A percentile compares a stretch with the other conserved stretches of the same genome.
phyloP scores from a whole-genome alignment of 2,113 vertebrate species.

The Sula dactylatra region DNA sequence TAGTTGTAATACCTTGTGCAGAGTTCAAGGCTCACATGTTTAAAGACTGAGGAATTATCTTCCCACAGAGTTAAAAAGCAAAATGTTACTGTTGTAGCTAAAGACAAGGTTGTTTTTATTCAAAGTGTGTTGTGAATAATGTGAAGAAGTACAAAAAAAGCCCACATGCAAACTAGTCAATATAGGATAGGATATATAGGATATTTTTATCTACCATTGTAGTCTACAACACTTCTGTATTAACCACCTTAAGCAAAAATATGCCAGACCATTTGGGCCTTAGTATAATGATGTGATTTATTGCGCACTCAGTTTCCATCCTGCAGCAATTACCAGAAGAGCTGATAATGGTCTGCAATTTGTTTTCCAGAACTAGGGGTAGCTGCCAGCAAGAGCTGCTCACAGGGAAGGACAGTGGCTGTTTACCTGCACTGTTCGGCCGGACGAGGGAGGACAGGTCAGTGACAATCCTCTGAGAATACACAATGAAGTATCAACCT shows the following conservation, averaged over 20 bases:
- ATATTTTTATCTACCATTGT: neutral
- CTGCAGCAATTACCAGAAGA: constrained; percentile 58
- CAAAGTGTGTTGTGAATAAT: neutral
- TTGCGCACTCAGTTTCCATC: neutral
- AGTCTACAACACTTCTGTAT: neutral
- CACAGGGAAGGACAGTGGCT: neutral
- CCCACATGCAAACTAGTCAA: neutral
- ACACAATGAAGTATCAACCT: neutral
- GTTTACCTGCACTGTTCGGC: neutral
- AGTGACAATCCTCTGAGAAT: neutral
- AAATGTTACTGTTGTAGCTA: neutral
- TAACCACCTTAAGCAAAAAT: constrained; percentile 30
- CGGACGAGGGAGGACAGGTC: neutral
- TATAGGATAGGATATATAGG: neutral
- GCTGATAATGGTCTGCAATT: constrained; percentile 59
- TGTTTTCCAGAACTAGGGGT: constrained; percentile 37
- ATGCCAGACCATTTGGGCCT: constrained; percentile 6
- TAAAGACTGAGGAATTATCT: neutral
- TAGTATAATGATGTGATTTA: constrained; percentile 56
- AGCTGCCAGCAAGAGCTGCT: neutral
- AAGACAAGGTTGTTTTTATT: neutral
- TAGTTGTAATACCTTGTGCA: neutral
- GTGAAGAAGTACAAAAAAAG: neutral
- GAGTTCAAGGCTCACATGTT: neutral
- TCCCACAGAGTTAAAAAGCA: neutral